Evolutionary conservation across 2,113 vertebrate species (phyloP).

Genomic region (Catharus minimus): DNA sequence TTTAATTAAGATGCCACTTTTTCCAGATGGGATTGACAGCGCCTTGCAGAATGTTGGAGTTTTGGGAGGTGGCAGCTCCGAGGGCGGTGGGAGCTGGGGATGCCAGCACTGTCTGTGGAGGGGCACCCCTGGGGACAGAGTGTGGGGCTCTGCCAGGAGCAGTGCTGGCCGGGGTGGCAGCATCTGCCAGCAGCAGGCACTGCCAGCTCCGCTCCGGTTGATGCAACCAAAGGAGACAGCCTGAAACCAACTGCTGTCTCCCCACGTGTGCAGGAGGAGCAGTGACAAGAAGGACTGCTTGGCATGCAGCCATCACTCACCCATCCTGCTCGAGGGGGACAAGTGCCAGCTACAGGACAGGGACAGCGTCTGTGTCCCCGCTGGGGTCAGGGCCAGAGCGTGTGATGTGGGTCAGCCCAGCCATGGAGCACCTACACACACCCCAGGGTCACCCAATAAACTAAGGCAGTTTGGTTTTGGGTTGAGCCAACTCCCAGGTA

Average conservation of each 20-base stretch:
- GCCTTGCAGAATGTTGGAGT: accelerated
- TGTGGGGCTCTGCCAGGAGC: accelerated
- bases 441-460: accelerated
- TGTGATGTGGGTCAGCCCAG: not conserved
- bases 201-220: accelerated
- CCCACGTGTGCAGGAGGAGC: not conserved
- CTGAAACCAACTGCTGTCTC: not conserved
- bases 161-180: accelerated
- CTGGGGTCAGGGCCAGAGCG: accelerated
- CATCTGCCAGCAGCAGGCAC: not conserved
- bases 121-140: not conserved
- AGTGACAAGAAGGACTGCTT: not conserved
- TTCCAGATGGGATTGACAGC: not conserved
- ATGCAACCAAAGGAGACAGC: not conserved
- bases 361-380: accelerated
- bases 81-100: not conserved
- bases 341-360: accelerated
- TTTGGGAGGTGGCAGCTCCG: not conserved
- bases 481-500: not conserved
- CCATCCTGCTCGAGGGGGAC: not conserved
- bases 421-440: accelerated
- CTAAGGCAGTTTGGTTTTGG: not conserved
- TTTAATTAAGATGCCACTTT: not conserved
- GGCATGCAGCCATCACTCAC: not conserved
- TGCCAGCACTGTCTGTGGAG: not conserved